A percentile compares a stretch with the other conserved stretches of the same genome.
Evolutionary conservation across 2,797 vertebrate genomes (phyloP).

Genomic region (Peromyscus nudipes): DNA sequence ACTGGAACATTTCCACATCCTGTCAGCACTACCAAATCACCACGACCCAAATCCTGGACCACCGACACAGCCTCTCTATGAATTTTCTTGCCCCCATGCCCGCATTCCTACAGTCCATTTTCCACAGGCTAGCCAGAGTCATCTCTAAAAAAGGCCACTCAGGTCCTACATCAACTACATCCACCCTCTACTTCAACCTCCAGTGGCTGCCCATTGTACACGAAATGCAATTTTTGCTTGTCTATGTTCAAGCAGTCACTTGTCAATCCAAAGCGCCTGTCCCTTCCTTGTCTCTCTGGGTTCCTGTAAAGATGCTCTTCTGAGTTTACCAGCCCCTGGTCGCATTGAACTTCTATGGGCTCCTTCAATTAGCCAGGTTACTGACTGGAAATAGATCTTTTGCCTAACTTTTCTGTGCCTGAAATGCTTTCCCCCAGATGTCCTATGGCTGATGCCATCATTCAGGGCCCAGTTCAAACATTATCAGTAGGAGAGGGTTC

Average conservation of each 20-base stretch:
- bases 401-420: background rate
- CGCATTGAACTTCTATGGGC: background rate
- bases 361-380: background rate
- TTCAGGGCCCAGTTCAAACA: background rate
- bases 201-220: too few relatives aligned
- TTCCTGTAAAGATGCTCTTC: background rate
- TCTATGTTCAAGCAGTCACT: background rate
- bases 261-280: accelerated
- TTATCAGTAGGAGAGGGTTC: background rate
- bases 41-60: background rate
- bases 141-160: background rate
- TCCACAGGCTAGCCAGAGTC: background rate
- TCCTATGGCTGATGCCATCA: background rate
- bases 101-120: background rate
- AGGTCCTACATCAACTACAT: background rate
- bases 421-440: background rate
- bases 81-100: background rate
- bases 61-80: accelerated
- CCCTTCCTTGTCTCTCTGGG: background rate
- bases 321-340: background rate
- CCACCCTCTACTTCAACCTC: background rate
- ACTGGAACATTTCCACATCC: background rate
- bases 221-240: background rate
- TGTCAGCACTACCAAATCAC: background rate
- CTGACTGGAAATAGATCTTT: background rate